Conservation (phyloP, 2,888 invertebrate species). For the Caradrina clavipalpis region DNA sequence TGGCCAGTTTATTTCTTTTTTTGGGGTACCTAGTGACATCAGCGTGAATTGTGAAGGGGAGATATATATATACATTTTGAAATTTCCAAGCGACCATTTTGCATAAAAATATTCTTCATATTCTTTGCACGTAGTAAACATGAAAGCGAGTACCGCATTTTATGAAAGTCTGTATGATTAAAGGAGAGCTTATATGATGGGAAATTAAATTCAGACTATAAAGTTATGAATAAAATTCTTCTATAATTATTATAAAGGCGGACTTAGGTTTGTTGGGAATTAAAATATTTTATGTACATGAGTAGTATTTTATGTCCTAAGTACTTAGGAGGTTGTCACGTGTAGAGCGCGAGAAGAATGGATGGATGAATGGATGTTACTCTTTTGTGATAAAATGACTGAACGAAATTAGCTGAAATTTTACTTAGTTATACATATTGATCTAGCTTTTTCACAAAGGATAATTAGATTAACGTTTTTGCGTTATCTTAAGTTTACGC, state of each 20-base stretch:
- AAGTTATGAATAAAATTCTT: conserved; percentile 18
- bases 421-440: too few species aligned
- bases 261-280: background rate
- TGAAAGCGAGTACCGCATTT: conserved; percentile 20
- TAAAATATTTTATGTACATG: background rate
- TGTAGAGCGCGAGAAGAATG: background rate
- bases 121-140: conserved; percentile 48
- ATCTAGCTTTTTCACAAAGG: too few species aligned
- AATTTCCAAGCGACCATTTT: conserved; percentile 1
- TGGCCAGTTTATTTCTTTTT: background rate
- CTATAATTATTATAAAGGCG: background rate
- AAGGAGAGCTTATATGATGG: conserved; percentile 21
- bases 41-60: background rate
- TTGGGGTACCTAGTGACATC: background rate
- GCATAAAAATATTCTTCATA: conserved; percentile 17
- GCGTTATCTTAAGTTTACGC: too few species aligned
- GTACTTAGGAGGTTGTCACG: background rate
- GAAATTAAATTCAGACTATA: conserved; percentile 28
- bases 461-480: too few species aligned
- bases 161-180: conserved; percentile 38
- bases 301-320: too few species aligned
- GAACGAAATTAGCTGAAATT: too few species aligned
- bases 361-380: too few species aligned
- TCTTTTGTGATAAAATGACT: too few species aligned
- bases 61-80: background rate